Evolutionary conservation across 2,113 vertebrate genomes (phyloP).

Genomic region (Oryzias javanicus): DNA sequence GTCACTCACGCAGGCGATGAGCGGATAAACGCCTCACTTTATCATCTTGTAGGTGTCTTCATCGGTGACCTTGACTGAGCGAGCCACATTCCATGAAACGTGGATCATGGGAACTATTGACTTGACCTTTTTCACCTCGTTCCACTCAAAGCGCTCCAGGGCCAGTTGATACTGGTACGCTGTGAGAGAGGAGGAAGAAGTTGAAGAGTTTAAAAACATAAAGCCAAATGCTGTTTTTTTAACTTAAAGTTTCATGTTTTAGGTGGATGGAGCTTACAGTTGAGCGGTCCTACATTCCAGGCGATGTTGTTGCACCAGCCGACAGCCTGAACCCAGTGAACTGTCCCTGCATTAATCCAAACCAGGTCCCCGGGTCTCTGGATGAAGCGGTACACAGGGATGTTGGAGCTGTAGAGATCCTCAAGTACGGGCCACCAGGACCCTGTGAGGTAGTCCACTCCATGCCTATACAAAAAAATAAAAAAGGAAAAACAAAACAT

Average conservation of each 20-base stretch:
- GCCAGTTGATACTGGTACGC: conserved; percentile 93
- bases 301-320: conserved; percentile 97
- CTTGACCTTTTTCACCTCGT: conserved; percentile 90
- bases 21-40: conserved; percentile 76
- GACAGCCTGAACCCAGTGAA: conserved; percentile 93
- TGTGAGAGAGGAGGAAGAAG: conserved; percentile 49
- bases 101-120: conserved; percentile 96
- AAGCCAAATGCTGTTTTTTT: neutral
- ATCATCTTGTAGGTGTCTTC: conserved; percentile 86
- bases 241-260: neutral
- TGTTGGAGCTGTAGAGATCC: conserved; percentile 88
- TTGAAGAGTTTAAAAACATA: neutral
- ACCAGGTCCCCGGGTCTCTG: conserved; percentile 92
- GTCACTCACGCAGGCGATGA: no score
- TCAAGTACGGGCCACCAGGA: conserved; percentile 94
- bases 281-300: conserved; percentile 92
- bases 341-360: conserved; percentile 92
- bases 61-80: conserved; percentile 87
- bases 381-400: conserved; percentile 91
- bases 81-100: conserved; percentile 91
- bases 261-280: conserved; percentile 72
- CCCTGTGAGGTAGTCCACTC: conserved; percentile 89
- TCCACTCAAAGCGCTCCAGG: conserved; percentile 92
- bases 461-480: conserved; percentile 74
- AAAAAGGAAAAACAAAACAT: no score